These are phyloP conservation scores for Trochalopteron elliotii DNA, from an alignment of 2,113 vertebrate genomes.

Conservation along the genomic window DNA sequence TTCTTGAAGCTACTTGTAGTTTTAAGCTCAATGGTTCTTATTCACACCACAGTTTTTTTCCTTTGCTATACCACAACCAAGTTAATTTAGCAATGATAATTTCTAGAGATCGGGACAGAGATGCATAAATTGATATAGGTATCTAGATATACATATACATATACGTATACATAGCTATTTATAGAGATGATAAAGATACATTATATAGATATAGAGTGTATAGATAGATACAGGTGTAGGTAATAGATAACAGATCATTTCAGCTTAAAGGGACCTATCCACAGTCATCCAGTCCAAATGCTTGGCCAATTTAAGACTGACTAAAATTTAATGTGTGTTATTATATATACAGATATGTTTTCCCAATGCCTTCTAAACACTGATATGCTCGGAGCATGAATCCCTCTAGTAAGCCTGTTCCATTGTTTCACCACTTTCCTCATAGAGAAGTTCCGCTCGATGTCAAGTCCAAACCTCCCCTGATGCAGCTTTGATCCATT, in stretches of 20 bases:
- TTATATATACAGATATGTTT: background rate
- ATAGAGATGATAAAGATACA: background rate
- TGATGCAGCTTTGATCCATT: background rate
- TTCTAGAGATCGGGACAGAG: background rate
- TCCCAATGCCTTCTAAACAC: background rate
- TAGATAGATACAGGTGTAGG: background rate
- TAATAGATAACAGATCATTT: background rate
- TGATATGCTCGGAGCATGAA: fast-evolving
- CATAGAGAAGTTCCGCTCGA: background rate
- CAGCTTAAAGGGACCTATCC: background rate
- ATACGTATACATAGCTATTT: background rate
- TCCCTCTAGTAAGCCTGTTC: background rate
- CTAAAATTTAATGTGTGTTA: background rate
- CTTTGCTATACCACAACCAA: background rate
- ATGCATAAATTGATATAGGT: background rate
- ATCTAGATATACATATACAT: background rate
- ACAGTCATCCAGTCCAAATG: background rate
- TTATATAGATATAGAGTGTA: background rate
- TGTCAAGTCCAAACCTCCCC: background rate
- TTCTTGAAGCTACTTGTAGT: background rate
- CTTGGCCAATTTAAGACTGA: background rate
- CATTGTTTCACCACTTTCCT: background rate
- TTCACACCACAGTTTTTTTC: background rate
- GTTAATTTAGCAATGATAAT: background rate
- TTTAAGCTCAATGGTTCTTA: background rate